A percentile compares a stretch with the other conserved stretches of the same genome.
These are phyloP conservation scores for Cichladusa arquata DNA, from an alignment of 2,113 vertebrate genomes.

Conservation along the genomic window DNA sequence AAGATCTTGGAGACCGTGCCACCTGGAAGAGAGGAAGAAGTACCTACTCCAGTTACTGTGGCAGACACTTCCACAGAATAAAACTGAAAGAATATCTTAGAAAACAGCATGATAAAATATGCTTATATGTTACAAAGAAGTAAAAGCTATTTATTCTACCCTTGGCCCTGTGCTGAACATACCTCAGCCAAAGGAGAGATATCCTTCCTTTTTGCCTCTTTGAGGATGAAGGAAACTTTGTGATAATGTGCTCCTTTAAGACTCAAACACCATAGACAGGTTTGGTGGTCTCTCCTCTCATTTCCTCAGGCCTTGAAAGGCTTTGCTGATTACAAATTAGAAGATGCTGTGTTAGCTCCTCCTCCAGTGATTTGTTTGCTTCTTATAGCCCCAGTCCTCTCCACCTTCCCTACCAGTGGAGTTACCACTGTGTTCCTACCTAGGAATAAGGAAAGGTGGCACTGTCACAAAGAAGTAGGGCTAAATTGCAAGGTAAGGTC, in stretches of 20 bases:
- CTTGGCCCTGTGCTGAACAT: background rate
- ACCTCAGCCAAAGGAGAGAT: background rate
- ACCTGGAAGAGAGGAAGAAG: background rate
- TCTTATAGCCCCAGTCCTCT: background rate
- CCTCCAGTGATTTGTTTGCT: background rate
- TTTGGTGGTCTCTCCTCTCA: background rate
- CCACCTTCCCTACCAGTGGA: rapidly evolving
- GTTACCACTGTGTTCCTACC: rapidly evolving
- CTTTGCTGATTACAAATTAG: slow-evolving; percentile 6
- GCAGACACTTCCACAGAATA: background rate
- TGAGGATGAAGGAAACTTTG: background rate
- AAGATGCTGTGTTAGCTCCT: slow-evolving; percentile 29
- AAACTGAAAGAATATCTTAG: background rate
- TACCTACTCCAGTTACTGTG: background rate
- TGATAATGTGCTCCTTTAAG: background rate
- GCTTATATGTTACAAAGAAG: background rate
- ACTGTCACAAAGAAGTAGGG: rapidly evolving
- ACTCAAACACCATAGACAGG: background rate
- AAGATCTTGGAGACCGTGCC: background rate
- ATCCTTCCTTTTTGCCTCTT: background rate
- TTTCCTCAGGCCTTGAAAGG: background rate
- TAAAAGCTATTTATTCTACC: background rate
- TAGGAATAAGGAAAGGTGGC: rapidly evolving
- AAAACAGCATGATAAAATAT: background rate
- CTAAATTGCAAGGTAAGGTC: background rate